Percentiles rank a stretch among this genome's conserved stretches.
Conservation (phyloP, 64 coral and sea anemone genomes). For the Orbicella faveolata region DNA sequence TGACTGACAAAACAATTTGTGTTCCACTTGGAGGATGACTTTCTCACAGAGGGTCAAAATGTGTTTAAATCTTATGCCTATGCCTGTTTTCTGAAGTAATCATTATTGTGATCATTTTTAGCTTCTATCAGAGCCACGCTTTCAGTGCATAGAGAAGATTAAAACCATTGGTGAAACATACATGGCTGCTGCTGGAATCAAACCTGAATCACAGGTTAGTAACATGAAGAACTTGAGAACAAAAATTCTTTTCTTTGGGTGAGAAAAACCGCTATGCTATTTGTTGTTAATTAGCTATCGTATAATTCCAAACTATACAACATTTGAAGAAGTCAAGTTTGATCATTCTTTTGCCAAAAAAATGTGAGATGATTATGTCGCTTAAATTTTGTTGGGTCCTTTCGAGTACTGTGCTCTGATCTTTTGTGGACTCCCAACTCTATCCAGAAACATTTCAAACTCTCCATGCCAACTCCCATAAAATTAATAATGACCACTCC, state of each 20-base stretch:
- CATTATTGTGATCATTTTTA: slow-evolving; percentile 7
- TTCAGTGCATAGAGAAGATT: slow-evolving; percentile 96
- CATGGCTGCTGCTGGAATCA: slow-evolving; percentile 99
- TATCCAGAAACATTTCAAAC: no score
- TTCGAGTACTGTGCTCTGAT: no score
- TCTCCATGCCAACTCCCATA: no score
- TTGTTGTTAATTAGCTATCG: background rate
- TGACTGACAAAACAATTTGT: no score
- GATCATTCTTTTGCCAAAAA: no score
- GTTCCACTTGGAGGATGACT: no score
- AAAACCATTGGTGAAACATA: slow-evolving; percentile 99
- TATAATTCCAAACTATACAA: background rate
- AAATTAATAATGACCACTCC: no score
- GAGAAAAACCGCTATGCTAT: no score
- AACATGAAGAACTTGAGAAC: background rate
- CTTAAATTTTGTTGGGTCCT: no score
- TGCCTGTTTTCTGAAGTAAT: background rate
- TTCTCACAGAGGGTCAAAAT: background rate
- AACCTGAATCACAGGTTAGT: slow-evolving; percentile 91
- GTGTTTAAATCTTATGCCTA: background rate
- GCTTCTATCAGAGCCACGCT: slow-evolving; percentile 90
- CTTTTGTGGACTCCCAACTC: no score
- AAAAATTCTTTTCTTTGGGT: background rate
- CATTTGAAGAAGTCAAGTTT: background rate
- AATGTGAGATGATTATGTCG: no score